Evolutionary conservation across 2,888 invertebrate species (phyloP).

Genomic region (Sminthurides aquaticus): DNA sequence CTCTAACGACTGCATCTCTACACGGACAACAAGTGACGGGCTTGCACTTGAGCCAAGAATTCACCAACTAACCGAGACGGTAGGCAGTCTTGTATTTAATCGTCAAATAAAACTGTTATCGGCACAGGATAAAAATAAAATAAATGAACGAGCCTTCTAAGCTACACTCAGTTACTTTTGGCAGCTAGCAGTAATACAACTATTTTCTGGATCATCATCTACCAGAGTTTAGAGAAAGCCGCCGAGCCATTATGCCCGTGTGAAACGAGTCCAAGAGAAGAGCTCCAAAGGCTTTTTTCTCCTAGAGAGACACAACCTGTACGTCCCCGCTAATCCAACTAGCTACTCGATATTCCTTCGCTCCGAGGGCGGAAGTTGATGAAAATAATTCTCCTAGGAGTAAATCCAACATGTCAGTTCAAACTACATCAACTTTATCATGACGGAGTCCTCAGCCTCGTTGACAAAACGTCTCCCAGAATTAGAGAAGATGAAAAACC

Average conservation of each 20-base stretch:
- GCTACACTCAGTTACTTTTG: conserved; percentile 31
- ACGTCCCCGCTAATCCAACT: no score
- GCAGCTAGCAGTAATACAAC: conserved; percentile 11
- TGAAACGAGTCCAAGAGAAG: no score
- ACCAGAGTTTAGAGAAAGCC: not conserved
- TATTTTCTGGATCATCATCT: conserved; percentile 30
- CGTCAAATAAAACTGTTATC: conserved; percentile 34
- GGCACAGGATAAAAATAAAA: conserved; percentile 34
- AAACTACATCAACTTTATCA: not conserved
- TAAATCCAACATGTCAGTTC: not conserved
- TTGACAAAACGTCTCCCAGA: not conserved
- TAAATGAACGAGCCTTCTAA: conserved; percentile 21
- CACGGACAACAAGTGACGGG: not conserved
- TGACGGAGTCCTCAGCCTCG: not conserved
- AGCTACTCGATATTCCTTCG: no score
- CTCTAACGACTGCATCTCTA: not conserved
- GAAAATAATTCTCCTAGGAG: not conserved
- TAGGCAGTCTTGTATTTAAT: conserved; percentile 15
- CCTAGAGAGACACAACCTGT: no score
- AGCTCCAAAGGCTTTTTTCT: no score
- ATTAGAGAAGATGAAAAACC: not conserved
- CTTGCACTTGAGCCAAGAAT: not conserved
- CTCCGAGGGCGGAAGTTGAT: not conserved
- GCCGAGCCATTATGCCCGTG: not conserved
- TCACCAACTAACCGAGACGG: not conserved